Evolutionary conservation across 2,797 vertebrate species (phyloP), one percentile per base, ranked within the genome.

Genomic region (Dipus sagitta): DNA sequence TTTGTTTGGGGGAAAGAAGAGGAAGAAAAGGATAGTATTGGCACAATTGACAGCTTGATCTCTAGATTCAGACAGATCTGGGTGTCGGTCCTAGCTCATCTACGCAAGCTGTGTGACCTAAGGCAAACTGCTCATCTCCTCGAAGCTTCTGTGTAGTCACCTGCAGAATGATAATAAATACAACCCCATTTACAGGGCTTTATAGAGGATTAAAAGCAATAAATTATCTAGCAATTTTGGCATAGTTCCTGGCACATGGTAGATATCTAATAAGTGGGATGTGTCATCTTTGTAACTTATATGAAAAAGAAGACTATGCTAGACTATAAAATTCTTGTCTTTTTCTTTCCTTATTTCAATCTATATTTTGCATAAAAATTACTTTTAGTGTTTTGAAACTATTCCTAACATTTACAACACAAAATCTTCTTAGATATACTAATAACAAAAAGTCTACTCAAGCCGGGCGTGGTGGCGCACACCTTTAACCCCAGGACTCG

Each of bases 271-370:
- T 82, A 96, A 93, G 79, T 64, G 32, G 10, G 9, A 64, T 82
- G 15, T 26, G 42, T 87, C 81, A 42, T 93, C 93, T 94, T 95
- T 79, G 24, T 88, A 72, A 92, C 86, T 93, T 92, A 86, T 90
- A 86, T 47, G 26, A 90, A 88, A 71, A 89, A 70, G 82, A 21
- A 76, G 6, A 32, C 71, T 24, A 80, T 76, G 24, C 34, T 54
- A 86, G 94, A 85, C 65, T 72, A 67, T 3, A 32, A 93, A 77
- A 82, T 75, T 83, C 58, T 20, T 82, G 10, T 86, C 13, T 10
- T 54, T 88, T 93, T 74, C 58, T 83, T 70, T 21, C 32, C 26
- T 95, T 60, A 8, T 75, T 95, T 88, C 8, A 68, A 28, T 60
- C 87, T 86, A 82, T 65, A 86, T 94, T 79, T 72, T 81, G 6